These are phyloP conservation scores for Gambelia wislizenii DNA, from an alignment of 2,797 vertebrate species.

Conservation along the genomic window DNA sequence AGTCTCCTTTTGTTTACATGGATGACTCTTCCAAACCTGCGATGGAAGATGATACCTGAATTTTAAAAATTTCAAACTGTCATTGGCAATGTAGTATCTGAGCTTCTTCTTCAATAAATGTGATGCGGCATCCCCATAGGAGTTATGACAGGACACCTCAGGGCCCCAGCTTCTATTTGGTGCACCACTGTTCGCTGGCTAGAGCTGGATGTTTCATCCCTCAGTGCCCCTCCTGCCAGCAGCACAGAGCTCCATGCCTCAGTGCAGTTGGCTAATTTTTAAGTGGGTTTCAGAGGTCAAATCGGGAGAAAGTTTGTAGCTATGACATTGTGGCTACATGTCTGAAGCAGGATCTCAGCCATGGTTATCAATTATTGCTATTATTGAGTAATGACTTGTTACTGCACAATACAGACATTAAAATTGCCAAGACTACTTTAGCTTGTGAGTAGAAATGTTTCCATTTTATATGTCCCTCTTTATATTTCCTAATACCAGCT, in stretches of 20 bases:
- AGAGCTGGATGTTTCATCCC: too few relatives aligned
- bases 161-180: too few relatives aligned
- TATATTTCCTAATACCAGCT: neutral
- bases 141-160: too few relatives aligned
- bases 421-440: neutral
- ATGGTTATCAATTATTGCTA: neutral
- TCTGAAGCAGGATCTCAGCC: too few relatives aligned
- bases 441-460: neutral
- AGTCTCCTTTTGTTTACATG: neutral
- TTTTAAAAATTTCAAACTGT: neutral
- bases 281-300: too few relatives aligned
- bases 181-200: too few relatives aligned
- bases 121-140: neutral
- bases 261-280: too few relatives aligned
- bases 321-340: too few relatives aligned
- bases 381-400: neutral
- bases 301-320: too few relatives aligned
- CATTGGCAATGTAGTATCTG: neutral
- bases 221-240: too few relatives aligned
- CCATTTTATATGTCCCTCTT: neutral
- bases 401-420: neutral
- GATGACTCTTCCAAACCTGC: neutral
- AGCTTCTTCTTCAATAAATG: neutral
- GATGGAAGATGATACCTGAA: too few relatives aligned
- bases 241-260: too few relatives aligned